Base-by-base conservation (phyloP, 2,888 invertebrate species). In the Drosophila niveifrons region DNA sequence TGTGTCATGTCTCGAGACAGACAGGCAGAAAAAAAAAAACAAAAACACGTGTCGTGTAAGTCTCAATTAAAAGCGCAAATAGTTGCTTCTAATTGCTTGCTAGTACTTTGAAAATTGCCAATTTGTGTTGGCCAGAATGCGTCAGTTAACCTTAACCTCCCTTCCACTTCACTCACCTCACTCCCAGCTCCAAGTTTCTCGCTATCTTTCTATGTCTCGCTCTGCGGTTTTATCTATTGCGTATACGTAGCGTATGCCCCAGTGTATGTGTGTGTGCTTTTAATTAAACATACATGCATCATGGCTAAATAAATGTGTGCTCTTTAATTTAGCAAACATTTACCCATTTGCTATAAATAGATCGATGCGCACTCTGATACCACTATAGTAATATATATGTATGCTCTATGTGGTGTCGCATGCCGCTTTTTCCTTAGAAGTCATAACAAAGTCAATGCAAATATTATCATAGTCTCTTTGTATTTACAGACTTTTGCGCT, bases 401-500 rank as follows among this genome's bases (percentile, higher is more conserved):
- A 23, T 23, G 23, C 23, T 23, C 23, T 23, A 23, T 23, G 23
- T 23, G 36, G 31, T 31, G 31, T 31, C 11, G 31, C 47, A 48
- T 70, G 72, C 46, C 43, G 44, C 36, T 51, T 59, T 71, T 83
- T 88, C 82, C 82, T 73, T 73, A 73, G 85, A 88, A 85, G 77
- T 83, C 64, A 48, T 44, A 63, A 44, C 63, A 50, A 23, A 29
- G 51, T 58, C 47, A 48, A 51, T 67, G 47, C 31, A 74, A 77
- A 72, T 68, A 71, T 61, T 50, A 61, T 36, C 31, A 51, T 59
- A 62, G 39, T 63, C 41, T 13, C 34, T 52, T 31, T 46, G 39
- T 41, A 41, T 31, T 57, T 90, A 18, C 74, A 92, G 92, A 91
- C 90, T 92, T 89, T 83, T 92, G 72, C 90, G 91, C 66, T 92